Percentiles rank a stretch among this genome's conserved stretches.
phyloP scores from a whole-genome alignment of 2,797 vertebrate species.

The Phalanger gymnotis region DNA sequence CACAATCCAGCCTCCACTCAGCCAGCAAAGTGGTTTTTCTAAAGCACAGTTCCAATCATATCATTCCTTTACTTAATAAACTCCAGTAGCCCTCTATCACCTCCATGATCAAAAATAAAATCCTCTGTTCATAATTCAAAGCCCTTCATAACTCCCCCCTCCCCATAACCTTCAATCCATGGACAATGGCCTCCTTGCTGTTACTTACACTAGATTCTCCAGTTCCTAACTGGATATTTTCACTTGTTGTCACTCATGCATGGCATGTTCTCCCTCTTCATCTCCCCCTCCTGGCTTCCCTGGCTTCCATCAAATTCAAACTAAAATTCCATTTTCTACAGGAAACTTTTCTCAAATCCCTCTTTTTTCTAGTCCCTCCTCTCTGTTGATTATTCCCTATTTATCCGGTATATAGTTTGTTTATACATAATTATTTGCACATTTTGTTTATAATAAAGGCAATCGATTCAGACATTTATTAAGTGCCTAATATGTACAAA shows the following conservation, averaged over 20 bases:
- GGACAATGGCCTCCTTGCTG: not conserved
- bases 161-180: not conserved
- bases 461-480: not conserved
- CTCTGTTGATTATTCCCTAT: not conserved
- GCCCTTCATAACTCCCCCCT: not conserved
- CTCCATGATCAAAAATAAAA: not conserved
- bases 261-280: not conserved
- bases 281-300: not conserved
- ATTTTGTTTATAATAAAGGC: not conserved
- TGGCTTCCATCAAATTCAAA: not conserved
- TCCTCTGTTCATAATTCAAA: not conserved
- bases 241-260: not conserved
- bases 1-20: too few species aligned
- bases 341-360: not conserved
- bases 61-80: not conserved
- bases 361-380: not conserved
- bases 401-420: not conserved
- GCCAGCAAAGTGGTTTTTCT: not conserved
- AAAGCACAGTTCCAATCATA: not conserved
- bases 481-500: not conserved
- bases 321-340: not conserved
- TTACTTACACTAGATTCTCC: not conserved
- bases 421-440: not conserved
- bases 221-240: not conserved
- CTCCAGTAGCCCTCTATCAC: not conserved